These are phyloP conservation scores for Bubalus kerabau DNA, from an alignment of 2,113 vertebrate species.

Conservation along the genomic window DNA sequence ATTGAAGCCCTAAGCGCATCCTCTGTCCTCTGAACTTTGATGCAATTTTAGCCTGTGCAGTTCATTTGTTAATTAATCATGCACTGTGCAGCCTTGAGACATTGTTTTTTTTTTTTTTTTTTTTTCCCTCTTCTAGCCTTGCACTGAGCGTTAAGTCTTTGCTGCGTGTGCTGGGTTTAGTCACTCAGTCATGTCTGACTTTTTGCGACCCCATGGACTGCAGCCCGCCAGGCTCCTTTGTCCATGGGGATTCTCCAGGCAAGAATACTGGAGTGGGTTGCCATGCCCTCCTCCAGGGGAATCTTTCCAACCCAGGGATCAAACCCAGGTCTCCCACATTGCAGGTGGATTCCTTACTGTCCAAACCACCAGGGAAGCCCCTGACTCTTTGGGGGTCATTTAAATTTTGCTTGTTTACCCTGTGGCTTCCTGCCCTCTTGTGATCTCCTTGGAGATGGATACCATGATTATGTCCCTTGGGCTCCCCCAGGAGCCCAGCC, in stretches of 20 bases:
- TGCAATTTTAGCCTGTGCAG: neutral
- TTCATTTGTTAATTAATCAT: slow-evolving; percentile 23
- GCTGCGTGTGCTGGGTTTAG: neutral
- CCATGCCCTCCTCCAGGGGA: neutral
- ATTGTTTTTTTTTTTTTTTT: neutral
- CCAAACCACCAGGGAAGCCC: neutral
- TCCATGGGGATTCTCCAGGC: neutral
- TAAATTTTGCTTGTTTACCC: neutral
- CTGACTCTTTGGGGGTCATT: neutral
- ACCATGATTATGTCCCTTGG: no score
- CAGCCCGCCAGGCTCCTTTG: neutral
- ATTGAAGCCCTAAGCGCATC: neutral
- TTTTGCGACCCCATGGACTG: neutral
- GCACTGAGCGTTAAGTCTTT: neutral
- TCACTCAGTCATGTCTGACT: neutral
- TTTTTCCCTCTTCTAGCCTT: neutral
- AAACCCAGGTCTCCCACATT: neutral
- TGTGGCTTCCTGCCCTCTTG: neutral
- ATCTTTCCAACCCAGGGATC: neutral
- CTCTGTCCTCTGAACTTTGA: slow-evolving; percentile 9
- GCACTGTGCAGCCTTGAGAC: neutral
- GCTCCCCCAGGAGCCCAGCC: neutral
- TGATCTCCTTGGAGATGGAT: neutral
- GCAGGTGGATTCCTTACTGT: neutral
- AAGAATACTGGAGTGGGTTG: neutral